Conservation (phyloP, 2,113 vertebrate species). For the Pampusana beccarii region DNA sequence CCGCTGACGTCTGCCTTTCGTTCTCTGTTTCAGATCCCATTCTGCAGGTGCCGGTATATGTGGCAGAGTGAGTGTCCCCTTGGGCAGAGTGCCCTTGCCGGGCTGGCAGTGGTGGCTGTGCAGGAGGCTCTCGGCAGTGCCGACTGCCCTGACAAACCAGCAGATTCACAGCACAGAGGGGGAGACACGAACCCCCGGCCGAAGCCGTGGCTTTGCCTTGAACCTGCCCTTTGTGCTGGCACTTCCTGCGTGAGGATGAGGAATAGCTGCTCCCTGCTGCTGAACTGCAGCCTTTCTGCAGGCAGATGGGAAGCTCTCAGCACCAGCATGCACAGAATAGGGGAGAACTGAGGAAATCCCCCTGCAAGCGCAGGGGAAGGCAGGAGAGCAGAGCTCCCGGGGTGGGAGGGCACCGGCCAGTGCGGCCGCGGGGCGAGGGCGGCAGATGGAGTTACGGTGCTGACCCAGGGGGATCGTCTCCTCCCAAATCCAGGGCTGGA, state of each 20-base stretch:
- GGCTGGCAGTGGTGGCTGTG: not conserved
- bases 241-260: accelerated
- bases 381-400: not conserved
- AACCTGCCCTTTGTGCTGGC: not conserved
- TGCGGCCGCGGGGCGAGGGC: not conserved
- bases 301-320: not conserved
- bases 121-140: not conserved
- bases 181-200: not conserved
- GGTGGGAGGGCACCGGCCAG: too few relatives aligned
- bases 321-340: accelerated
- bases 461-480: not conserved
- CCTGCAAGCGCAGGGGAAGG: not conserved
- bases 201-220: accelerated
- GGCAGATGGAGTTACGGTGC: not conserved
- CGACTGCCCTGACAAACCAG: not conserved
- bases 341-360: not conserved
- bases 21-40: conserved; percentile 85
- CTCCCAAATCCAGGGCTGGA: not conserved
- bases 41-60: conserved; percentile 89
- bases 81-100: not conserved
- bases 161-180: not conserved
- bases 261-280: not conserved
- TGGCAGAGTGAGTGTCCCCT: conserved; percentile 86
- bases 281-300: not conserved
- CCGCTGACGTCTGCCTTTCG: not conserved